Conservation (phyloP, 1,140 invertebrate genomes). For the Atta colombica region DNA sequence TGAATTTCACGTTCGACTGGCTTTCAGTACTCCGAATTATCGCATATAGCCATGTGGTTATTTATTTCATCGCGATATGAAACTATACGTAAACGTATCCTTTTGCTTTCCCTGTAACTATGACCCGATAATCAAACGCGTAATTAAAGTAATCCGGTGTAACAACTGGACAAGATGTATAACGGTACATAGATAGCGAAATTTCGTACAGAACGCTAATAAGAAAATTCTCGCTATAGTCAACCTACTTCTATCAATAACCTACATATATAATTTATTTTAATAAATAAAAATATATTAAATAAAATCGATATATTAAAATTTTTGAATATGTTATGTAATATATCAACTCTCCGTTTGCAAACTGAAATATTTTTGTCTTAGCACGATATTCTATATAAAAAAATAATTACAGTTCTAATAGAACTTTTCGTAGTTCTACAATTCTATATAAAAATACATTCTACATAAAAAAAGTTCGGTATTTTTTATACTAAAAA, state of each 20-base stretch:
- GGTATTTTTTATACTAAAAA: no score
- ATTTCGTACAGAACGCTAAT: not conserved
- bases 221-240: not conserved
- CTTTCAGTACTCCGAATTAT: conserved; percentile 46
- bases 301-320: no score
- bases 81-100: not conserved
- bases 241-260: not conserved
- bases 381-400: no score
- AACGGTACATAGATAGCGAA: not conserved
- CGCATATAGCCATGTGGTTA: not conserved
- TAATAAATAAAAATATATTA: no score
- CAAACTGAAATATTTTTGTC: no score
- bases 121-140: conserved; percentile 7
- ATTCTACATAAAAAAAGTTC: no score
- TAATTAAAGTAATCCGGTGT: conserved; percentile 30
- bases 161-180: not conserved
- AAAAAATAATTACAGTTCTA: no score
- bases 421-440: no score
- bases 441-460: no score
- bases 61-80: conserved; percentile 26
- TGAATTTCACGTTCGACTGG: conserved; percentile 35
- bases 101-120: conserved; percentile 8
- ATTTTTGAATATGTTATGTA: no score
- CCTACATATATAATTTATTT: no score
- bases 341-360: no score